Evolutionary conservation across 2,113 vertebrate genomes (phyloP).

Genomic region (Panthera tigris): DNA sequence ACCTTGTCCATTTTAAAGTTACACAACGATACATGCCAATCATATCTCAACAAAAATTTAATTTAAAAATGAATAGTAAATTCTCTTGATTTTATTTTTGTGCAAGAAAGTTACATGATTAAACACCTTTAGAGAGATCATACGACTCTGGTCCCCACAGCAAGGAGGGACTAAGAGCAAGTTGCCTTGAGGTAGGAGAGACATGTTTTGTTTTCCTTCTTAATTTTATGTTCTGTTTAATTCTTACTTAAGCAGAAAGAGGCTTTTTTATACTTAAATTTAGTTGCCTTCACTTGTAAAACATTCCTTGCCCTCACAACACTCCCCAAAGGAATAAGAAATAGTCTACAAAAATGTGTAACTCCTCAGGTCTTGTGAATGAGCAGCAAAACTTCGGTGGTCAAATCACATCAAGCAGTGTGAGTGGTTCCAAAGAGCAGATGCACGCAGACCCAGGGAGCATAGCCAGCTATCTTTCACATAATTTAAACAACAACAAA

Average conservation of each 20-base stretch:
- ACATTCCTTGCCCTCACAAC: not conserved
- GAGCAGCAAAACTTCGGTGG: not conserved
- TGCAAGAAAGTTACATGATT: not conserved
- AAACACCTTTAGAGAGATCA: not conserved
- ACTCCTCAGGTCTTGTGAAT: not conserved
- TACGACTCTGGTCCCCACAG: not conserved
- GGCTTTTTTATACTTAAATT: not conserved
- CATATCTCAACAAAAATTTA: not conserved
- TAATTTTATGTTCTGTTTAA: not conserved
- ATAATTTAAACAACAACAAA: not conserved
- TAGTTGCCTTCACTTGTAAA: not conserved
- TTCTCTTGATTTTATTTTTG: not conserved
- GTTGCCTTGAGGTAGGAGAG: not conserved
- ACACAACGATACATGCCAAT: not conserved
- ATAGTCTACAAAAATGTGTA: not conserved
- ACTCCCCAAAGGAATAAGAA: not conserved
- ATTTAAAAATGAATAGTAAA: not conserved
- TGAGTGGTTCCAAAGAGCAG: not conserved
- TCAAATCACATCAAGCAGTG: not conserved
- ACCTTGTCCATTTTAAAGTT: not conserved
- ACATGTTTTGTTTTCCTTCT: not conserved
- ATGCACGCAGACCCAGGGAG: not conserved
- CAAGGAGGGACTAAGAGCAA: not conserved
- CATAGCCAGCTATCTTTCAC: not conserved
- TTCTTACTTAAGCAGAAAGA: not conserved